Evolutionary conservation across 2,888 invertebrate species (phyloP).

Genomic region (Protula sp.): DNA sequence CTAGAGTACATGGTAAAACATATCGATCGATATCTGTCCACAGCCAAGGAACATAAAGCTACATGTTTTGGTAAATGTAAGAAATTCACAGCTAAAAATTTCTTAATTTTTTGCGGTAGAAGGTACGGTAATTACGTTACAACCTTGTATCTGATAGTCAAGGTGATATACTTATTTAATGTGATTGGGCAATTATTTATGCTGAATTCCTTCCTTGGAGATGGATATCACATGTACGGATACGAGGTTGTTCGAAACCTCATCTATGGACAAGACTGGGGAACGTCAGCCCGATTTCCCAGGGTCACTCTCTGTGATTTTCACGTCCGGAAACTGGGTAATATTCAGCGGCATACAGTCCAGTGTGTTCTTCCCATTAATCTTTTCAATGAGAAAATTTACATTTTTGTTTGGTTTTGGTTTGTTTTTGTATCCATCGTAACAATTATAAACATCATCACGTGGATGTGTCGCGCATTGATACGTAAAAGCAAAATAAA

Average conservation of each 20-base stretch:
- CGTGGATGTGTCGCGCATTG: conserved; percentile 48
- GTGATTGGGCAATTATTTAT: conserved; percentile 56
- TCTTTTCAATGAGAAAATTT: conserved; percentile 53
- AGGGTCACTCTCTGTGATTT: conserved; percentile 26
- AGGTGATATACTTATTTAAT: conserved; percentile 52
- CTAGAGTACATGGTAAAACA: conserved; percentile 54
- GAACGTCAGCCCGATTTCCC: conserved; percentile 22
- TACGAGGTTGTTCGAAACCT: conserved; percentile 20
- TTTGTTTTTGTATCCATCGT: conserved; percentile 52
- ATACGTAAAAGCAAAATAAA: no score
- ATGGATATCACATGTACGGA: conserved; percentile 31
- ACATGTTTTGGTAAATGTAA: conserved; percentile 45
- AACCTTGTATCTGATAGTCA: conserved; percentile 54
- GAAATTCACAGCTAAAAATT: conserved; percentile 45
- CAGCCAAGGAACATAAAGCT: conserved; percentile 49
- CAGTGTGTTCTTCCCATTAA: no score
- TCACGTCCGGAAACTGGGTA: conserved; percentile 19
- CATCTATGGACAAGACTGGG: conserved; percentile 14
- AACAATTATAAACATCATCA: conserved; percentile 51
- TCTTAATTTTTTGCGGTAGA: conserved; percentile 48
- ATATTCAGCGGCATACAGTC: conserved; percentile 17
- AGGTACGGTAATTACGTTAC: conserved; percentile 51
- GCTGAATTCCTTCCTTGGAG: conserved; percentile 56
- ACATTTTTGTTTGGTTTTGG: conserved; percentile 57
- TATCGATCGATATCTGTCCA: conserved; percentile 53